phyloP scores from a whole-genome alignment of 2,888 invertebrate genomes.

The Drosophila flavopinicola region DNA sequence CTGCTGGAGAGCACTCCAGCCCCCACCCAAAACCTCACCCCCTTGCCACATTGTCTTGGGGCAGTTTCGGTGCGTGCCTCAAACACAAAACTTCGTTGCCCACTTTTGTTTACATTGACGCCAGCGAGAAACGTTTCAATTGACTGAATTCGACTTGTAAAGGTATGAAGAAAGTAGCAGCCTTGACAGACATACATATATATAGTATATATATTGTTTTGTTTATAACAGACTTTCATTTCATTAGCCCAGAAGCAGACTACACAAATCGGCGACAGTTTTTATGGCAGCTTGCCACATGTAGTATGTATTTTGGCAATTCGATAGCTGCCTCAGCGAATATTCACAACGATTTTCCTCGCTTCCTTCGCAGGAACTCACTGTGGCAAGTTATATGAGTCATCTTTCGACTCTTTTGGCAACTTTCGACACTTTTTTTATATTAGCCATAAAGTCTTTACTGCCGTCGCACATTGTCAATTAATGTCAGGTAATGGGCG shows the following conservation, averaged over 20 bases:
- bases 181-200: constrained; percentile 5
- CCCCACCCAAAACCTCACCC: neutral
- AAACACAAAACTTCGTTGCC: constrained; percentile 38
- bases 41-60: constrained; percentile 18
- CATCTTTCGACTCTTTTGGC: constrained; percentile 25
- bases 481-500: constrained; percentile 60
- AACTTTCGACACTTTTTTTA: constrained; percentile 52
- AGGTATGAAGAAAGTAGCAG: constrained; percentile 10
- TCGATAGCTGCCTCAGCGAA: constrained; percentile 1
- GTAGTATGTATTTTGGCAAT: constrained; percentile 19
- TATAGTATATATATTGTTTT: too few relatives aligned
- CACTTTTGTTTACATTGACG: constrained; percentile 66
- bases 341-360: too few relatives aligned
- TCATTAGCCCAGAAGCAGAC: constrained; percentile 35
- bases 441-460: constrained; percentile 53
- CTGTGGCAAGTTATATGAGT: constrained; percentile 36
- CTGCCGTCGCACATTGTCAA: constrained; percentile 53
- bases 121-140: constrained; percentile 58
- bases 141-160: constrained; percentile 39
- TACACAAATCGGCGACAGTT: constrained; percentile 20
- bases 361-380: constrained; percentile 6
- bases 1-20: neutral
- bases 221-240: constrained; percentile 11
- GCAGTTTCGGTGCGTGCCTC: constrained; percentile 47
- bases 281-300: constrained; percentile 38